phyloP scores from a whole-genome alignment of 1,140 invertebrate species.

The Drosophila arizonae region DNA sequence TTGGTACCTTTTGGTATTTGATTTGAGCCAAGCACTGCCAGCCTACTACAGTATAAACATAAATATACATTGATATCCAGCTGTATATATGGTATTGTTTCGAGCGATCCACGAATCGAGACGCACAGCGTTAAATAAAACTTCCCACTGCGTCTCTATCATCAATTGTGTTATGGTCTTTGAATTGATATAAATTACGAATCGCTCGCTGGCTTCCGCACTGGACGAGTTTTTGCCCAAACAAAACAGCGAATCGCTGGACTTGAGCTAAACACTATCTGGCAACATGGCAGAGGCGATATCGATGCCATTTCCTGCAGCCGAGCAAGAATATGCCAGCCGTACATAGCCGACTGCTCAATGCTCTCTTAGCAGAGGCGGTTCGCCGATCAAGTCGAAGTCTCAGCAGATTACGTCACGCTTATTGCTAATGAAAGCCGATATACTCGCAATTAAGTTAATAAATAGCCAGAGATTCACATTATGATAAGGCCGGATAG shows the following conservation, averaged over 20 bases:
- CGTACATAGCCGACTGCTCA: neutral
- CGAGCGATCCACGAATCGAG: neutral
- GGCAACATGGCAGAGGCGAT: neutral
- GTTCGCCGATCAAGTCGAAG: neutral
- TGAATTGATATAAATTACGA: slow-evolving; percentile 39
- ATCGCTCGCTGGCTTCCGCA: slow-evolving; percentile 26
- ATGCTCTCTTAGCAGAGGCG: neutral
- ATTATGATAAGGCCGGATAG: neutral
- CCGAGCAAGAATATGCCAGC: neutral
- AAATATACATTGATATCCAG: neutral
- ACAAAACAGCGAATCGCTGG: slow-evolving; percentile 18
- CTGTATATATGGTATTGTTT: neutral
- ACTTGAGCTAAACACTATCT: slow-evolving; percentile 13
- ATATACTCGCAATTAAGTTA: neutral
- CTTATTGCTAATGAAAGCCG: neutral
- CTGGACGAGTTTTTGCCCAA: slow-evolving; percentile 4
- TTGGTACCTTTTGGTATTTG: neutral
- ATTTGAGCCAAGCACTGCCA: neutral
- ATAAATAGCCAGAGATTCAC: too few species aligned
- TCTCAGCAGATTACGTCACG: neutral
- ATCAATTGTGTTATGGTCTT: slow-evolving; percentile 13
- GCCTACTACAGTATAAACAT: neutral
- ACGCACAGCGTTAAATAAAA: neutral
- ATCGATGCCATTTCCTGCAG: slow-evolving; percentile 30
- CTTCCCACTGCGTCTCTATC: neutral